phyloP scores from a whole-genome alignment of 2,797 vertebrate species.

The Basileuterus tristriatus region DNA sequence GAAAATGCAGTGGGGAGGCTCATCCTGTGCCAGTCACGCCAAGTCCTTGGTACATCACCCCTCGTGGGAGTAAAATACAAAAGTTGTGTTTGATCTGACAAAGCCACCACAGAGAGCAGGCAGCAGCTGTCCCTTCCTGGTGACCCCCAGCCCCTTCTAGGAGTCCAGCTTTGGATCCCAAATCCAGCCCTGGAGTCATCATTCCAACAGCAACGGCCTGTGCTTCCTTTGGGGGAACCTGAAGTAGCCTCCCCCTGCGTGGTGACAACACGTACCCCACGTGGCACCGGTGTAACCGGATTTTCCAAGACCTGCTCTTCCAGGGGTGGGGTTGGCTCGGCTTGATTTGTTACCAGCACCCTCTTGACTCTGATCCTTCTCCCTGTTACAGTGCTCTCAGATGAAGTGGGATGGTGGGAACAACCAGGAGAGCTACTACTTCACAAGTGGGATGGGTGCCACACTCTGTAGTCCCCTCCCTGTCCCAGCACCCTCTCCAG shows the following conservation, averaged over 20 bases:
- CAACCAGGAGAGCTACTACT: not conserved
- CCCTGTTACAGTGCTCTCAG: accelerated
- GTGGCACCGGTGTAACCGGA: not conserved
- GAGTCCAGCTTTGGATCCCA: not conserved
- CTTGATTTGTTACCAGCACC: not conserved
- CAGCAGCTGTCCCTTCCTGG: not conserved
- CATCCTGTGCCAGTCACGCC: not conserved
- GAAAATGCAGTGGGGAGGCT: not conserved
- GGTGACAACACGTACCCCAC: not conserved
- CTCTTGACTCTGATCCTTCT: not conserved
- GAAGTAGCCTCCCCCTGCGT: not conserved
- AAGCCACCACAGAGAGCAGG: not conserved
- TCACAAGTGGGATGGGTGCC: not conserved
- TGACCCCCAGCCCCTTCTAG: not conserved
- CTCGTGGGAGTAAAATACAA: not conserved
- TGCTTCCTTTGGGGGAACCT: not conserved
- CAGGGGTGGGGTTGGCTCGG: slow-evolving; percentile 15
- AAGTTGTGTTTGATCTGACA: not conserved
- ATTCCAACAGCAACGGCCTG: not conserved
- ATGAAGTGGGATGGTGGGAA: accelerated
- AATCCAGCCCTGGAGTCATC: not conserved
- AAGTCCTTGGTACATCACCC: not conserved
- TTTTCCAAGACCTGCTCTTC: slow-evolving; percentile 22
- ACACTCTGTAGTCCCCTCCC: not conserved
- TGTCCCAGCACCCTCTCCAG: not conserved